Conservation (phyloP, 2,888 invertebrate genomes). For the Clivina fossor region DNA sequence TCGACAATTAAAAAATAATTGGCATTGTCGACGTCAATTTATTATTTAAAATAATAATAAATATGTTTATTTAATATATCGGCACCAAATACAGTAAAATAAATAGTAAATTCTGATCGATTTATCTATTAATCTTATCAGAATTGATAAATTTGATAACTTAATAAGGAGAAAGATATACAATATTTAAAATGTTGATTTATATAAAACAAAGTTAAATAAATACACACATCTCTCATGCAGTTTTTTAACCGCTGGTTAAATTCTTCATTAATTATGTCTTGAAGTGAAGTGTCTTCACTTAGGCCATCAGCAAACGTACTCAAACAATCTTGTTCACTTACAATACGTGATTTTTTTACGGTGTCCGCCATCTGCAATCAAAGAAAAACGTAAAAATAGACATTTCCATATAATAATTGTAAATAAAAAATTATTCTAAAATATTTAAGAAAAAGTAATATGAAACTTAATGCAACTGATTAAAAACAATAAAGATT, state of each 20-base stretch:
- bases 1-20: too few relatives aligned
- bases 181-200: constrained; percentile 22
- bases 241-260: constrained; percentile 53
- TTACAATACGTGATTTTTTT: constrained; percentile 54
- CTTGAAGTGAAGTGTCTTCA: constrained; percentile 50
- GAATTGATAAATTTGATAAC: too few relatives aligned
- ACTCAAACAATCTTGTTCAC: constrained; percentile 42
- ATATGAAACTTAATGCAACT: too few relatives aligned
- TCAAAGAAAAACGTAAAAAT: constrained; percentile 32
- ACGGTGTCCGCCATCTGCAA: constrained; percentile 54
- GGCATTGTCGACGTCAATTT: too few relatives aligned
- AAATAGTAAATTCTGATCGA: too few relatives aligned
- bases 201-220: constrained; percentile 42
- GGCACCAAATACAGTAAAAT: too few relatives aligned
- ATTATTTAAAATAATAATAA: too few relatives aligned
- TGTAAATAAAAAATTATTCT: not conserved
- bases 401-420: not conserved
- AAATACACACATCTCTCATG: constrained; percentile 54
- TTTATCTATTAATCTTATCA: too few relatives aligned
- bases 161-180: too few relatives aligned
- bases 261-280: constrained; percentile 53
- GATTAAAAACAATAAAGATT: not conserved
- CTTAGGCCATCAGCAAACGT: constrained; percentile 13
- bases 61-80: too few relatives aligned
- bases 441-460: too few relatives aligned